Base-by-base conservation (phyloP, 2,888 invertebrate genomes). In the Acanthoscelides obtectus region DNA sequence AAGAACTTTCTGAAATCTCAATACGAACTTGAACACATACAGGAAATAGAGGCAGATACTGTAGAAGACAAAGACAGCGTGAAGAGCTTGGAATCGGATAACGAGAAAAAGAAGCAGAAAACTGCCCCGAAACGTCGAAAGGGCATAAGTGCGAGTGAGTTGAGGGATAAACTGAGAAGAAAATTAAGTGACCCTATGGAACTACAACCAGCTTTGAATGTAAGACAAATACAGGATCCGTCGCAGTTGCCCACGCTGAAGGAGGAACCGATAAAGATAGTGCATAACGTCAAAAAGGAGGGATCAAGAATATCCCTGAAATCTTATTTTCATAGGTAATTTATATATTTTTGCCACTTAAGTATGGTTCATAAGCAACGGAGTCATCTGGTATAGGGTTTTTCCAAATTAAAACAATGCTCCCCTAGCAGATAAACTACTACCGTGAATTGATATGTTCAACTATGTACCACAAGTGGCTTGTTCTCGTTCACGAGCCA, bases 221-320 rank as follows among this genome's bases (percentile, higher is more conserved):
- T 78, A 19, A 77, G 76, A 65, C 76, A 77, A 73, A 27, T 80
- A 12, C 72, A 76, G n/a, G 21, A 72, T 63, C 73, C 75, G 20
- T 63, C 20, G 8, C 20, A 63, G 19, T 22, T n/a, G n/a, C 20
- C 22, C 20, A 67, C 1, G 27, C 70, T 72, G 17, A 71, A 71
- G 3, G 75, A 72, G 22, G 77, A 80, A 45, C 73, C 78, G 22
- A 64, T 76, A n/a, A 78, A 79, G 74, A 80, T 82, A 25, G 75
- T 80, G 1, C 83, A 84, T 72, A 83, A 80, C 72, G 79, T 84
- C 19, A 77, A 76, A 65, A 81, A 77, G 71, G 77, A 74, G 66
- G 75, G 80, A 73, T 84, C 88, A 0, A 83, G 83, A 66, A 84
- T 86, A 74, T 82, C 81, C 0, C 74, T 88, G 21, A 85, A 86